Conservation (phyloP, 2,797 vertebrate species). For the Cyclura pinguis region DNA sequence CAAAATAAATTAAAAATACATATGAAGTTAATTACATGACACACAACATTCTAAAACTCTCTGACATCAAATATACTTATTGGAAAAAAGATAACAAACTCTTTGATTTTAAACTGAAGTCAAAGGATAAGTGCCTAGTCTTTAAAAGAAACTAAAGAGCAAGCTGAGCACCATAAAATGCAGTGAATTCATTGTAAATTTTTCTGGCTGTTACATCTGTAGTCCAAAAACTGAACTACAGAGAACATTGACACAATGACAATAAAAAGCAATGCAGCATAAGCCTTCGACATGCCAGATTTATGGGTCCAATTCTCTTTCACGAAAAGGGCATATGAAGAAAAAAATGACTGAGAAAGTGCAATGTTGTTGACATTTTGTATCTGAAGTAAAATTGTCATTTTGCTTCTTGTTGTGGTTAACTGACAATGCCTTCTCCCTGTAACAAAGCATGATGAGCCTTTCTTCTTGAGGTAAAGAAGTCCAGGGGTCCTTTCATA, state of each 20-base stretch:
- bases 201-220: slow-evolving; percentile 74
- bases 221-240: slow-evolving; percentile 77
- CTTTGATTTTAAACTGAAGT: slow-evolving; percentile 75
- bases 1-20: slow-evolving; percentile 18
- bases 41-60: slow-evolving; percentile 34
- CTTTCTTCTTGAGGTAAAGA: not conserved
- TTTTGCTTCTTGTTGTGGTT: not conserved
- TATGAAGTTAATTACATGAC: slow-evolving; percentile 28
- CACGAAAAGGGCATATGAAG: slow-evolving; percentile 69
- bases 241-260: slow-evolving; percentile 78
- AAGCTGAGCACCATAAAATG: slow-evolving; percentile 71
- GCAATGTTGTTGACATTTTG: slow-evolving; percentile 57
- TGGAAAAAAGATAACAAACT: slow-evolving; percentile 55
- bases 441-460: too few relatives aligned
- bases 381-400: not conserved
- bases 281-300: slow-evolving; percentile 68
- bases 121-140: slow-evolving; percentile 71
- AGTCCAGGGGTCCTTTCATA: too few relatives aligned
- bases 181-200: slow-evolving; percentile 69
- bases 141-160: slow-evolving; percentile 72
- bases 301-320: slow-evolving; percentile 72
- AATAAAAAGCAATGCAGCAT: slow-evolving; percentile 74
- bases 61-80: slow-evolving; percentile 41
- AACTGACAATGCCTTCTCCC: not conserved
- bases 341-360: slow-evolving; percentile 65